phyloP scores from a whole-genome alignment of 2,113 vertebrate genomes.

The Datnioides undecimradiatus region DNA sequence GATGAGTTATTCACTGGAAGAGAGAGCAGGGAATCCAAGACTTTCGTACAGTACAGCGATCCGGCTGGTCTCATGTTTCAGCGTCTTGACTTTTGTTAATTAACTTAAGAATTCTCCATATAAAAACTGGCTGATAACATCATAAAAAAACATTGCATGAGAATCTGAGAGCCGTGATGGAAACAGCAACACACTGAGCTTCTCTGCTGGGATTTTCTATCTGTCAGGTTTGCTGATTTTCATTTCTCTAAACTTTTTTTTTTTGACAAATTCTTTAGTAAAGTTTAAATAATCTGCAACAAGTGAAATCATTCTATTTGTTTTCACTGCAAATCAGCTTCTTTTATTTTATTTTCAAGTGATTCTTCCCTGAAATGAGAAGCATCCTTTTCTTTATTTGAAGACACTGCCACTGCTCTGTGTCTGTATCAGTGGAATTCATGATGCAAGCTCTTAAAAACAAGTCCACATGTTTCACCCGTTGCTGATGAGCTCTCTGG shows the following conservation, averaged over 20 bases:
- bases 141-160: background rate
- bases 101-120: background rate
- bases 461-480: background rate
- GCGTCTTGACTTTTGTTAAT: constrained; percentile 17
- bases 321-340: background rate
- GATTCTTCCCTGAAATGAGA: background rate
- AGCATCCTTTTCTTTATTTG: background rate
- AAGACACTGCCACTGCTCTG: background rate
- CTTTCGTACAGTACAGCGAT: constrained; percentile 27
- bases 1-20: constrained; percentile 72
- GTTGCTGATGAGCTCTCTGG: background rate
- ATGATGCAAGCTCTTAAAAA: background rate
- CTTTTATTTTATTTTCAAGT: background rate
- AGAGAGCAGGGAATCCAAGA: constrained; percentile 34
- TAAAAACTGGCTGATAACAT: constrained; percentile 6
- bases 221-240: background rate
- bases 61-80: background rate
- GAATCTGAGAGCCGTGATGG: background rate
- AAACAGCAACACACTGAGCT: background rate
- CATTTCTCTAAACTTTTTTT: background rate
- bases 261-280: background rate
- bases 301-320: background rate
- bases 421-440: background rate
- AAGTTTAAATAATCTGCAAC: background rate
- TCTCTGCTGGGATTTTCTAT: background rate